Evolutionary conservation across 2,888 invertebrate species (phyloP).

Genomic region (Callyntrura guangdongensis): DNA sequence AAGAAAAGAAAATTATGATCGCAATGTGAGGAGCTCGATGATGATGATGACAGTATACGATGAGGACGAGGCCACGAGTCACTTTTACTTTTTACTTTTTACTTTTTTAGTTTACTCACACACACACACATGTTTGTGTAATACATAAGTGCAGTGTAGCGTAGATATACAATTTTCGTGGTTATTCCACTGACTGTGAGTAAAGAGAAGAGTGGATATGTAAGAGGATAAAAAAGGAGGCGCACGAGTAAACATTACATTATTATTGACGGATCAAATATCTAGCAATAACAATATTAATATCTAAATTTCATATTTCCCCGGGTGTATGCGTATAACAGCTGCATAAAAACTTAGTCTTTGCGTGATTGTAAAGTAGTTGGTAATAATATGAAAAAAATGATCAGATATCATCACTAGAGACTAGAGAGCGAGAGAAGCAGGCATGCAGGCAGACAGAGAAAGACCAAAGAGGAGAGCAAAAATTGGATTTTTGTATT

Average conservation of each 20-base stretch:
- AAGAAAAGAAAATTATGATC: slow-evolving; percentile 53
- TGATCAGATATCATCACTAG: slow-evolving; percentile 19
- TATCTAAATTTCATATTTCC: not conserved
- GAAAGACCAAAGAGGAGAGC: not conserved
- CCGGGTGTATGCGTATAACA: not conserved
- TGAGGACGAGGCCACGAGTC: slow-evolving; percentile 52
- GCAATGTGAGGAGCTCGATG: slow-evolving; percentile 1
- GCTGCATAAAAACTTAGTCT: no score
- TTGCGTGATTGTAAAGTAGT: not conserved
- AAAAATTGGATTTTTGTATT: slow-evolving; percentile 49
- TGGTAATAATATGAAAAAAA: slow-evolving; percentile 8
- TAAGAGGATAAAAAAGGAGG: slow-evolving; percentile 20
- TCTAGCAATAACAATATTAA: slow-evolving; percentile 31
- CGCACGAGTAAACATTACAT: slow-evolving; percentile 49
- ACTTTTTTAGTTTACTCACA: not conserved
- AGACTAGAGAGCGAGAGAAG: not conserved
- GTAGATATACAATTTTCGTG: not conserved
- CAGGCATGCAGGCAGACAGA: not conserved
- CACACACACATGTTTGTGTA: not conserved
- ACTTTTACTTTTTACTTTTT: slow-evolving; percentile 33
- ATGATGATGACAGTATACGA: slow-evolving; percentile 45
- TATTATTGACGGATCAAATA: slow-evolving; percentile 52
- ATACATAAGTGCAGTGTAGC: not conserved
- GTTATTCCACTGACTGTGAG: not conserved
- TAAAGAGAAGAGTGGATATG: not conserved